Base-by-base conservation (phyloP, 2,797 vertebrate species). In the Melanotaenia trifasciata region DNA sequence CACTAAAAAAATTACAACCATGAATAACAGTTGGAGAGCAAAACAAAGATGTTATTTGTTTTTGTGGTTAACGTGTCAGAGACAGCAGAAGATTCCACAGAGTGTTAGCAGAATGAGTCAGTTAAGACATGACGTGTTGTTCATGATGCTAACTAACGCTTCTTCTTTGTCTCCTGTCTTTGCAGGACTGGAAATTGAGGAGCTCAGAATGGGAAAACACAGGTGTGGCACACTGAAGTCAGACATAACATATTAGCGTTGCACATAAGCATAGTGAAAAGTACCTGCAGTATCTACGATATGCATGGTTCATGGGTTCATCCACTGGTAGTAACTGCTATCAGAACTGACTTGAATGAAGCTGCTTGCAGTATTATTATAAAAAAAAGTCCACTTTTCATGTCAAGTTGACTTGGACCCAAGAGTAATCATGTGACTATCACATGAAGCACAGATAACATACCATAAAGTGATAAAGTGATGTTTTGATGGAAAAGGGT, bases 301-400 rank as follows among this genome's bases (percentile, higher is more conserved):
- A 1, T 45, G 11, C 28, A 14, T 18, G 26, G 26, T 30, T 26
- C n/a, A 38, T 14, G 9, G 11, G 64, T 36, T 53, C 40, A 24
- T 50, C 63, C 43, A 32, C 4, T 30, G 30, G 12, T 62, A 8
- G 24, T 11, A n/a, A 4, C 10, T 5, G 22, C 14, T 13, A 18
- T 12, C 16, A 51, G 54, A 38, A 5, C 14, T 38, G 3, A 56
- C 51, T n/a, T 4, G 10, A 58, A 7, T 32, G n/a, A 33, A 53
- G 14, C 24, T 51, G 33, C 18, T 22, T 26, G 24, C 24, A 18
- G 22, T 5, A 16, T 14, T 24, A n/a, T 70, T n/a, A n/a, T 47
- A 69, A 33, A 74, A 53, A 53, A 70, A 30, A 75, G 43, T 32
- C 33, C 26, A 26, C 16, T 32, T 47, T 38, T 22, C 16, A 38